Conservation (phyloP, 1,140 invertebrate genomes). For the Diabrotica virgifera region DNA sequence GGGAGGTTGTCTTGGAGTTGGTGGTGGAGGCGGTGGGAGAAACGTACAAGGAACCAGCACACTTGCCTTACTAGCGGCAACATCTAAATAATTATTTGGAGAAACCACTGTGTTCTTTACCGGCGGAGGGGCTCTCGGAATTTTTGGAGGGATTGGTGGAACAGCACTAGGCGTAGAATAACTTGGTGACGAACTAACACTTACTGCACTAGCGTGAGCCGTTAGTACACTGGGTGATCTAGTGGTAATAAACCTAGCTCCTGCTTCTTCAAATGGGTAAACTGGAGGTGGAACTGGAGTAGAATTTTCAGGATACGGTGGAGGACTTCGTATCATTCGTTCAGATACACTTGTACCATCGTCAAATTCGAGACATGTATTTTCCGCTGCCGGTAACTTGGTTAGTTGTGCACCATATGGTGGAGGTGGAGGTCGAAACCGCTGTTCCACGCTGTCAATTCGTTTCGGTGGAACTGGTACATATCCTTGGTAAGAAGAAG, state of each 20-base stretch:
- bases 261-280: slow-evolving; percentile 56
- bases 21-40: slow-evolving; percentile 54
- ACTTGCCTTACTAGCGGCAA: slow-evolving; percentile 60
- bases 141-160: slow-evolving; percentile 56
- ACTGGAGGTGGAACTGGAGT: slow-evolving; percentile 44
- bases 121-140: slow-evolving; percentile 48
- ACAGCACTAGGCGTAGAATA: slow-evolving; percentile 47
- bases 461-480: slow-evolving; percentile 63
- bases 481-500: slow-evolving; percentile 62
- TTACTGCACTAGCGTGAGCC: slow-evolving; percentile 60
- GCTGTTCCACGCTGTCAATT: slow-evolving; percentile 55
- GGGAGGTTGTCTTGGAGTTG: slow-evolving; percentile 49
- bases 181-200: slow-evolving; percentile 54
- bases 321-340: slow-evolving; percentile 50
- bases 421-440: slow-evolving; percentile 49
- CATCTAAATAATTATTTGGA: slow-evolving; percentile 67
- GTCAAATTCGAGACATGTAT: slow-evolving; percentile 25
- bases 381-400: slow-evolving; percentile 28
- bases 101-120: slow-evolving; percentile 55
- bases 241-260: slow-evolving; percentile 64
- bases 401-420: slow-evolving; percentile 50
- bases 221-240: slow-evolving; percentile 65
- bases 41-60: slow-evolving; percentile 61
- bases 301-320: slow-evolving; percentile 55
- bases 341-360: slow-evolving; percentile 31